Conservation (phyloP, 2,797 vertebrate species). For the Hipposideros larvatus region DNA sequence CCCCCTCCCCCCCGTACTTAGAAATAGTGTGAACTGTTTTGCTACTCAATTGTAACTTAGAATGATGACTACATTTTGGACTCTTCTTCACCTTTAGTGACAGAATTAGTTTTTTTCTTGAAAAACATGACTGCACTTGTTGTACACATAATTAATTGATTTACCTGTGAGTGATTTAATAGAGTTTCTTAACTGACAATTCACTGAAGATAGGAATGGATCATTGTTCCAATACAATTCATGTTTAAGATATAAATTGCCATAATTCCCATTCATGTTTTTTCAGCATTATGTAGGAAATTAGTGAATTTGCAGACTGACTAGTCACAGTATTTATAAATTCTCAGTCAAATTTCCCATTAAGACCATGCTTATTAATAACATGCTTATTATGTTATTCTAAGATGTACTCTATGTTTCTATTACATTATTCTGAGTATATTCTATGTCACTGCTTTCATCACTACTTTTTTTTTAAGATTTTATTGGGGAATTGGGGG, state of each 20-base stretch:
- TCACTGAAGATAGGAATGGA: background rate
- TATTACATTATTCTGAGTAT: background rate
- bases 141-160: conserved; percentile 35
- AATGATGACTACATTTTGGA: background rate
- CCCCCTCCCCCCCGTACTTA: background rate
- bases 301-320: background rate
- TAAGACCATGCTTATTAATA: background rate
- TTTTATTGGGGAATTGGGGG: no score
- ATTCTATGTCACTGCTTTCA: background rate
- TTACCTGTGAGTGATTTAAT: background rate
- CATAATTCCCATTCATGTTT: background rate
- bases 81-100: background rate
- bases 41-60: background rate
- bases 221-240: background rate
- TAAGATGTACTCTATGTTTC: background rate
- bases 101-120: background rate
- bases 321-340: background rate
- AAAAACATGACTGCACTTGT: background rate
- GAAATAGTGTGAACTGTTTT: background rate
- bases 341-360: background rate
- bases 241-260: background rate
- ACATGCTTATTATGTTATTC: background rate
- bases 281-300: background rate
- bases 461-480: background rate
- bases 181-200: background rate